Evolutionary conservation across 2,888 invertebrate species (phyloP), one percentile per base, ranked within the genome.

Genomic region (Parascotia fuliginaria): DNA sequence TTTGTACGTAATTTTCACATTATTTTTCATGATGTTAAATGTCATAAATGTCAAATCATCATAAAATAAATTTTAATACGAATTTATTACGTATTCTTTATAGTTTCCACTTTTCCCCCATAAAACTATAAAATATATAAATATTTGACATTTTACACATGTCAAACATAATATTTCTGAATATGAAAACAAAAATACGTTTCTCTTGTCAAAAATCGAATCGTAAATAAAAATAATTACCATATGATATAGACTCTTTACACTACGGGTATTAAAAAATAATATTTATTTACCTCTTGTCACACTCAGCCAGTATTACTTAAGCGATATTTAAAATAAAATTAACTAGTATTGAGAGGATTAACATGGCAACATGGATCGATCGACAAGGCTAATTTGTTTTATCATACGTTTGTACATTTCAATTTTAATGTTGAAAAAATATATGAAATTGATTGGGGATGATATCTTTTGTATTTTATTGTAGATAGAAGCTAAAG

Each of bases 261-360:
- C 33, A 50, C 33, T 41, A 12, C 2, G 37, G 11, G 24, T 37
- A 59, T 53, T 51, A 67, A 67, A 60, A n/a, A 46, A 33, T 28
- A n/a, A 29, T 41, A 28, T 54, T 62, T 65, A 65, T 62, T 29
- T 12, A 12, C 39, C 7, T 14, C 14, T 28, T 2, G 39, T 24
- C 42, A 47, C 44, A 49, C 36, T 51, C 55, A 44, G 28, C 41
- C 46, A 48, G 55, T 55, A 60, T 56, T 56, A 47, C 32, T 38
- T 12, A 38, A 43, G 37, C 31, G 13, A n/a, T 22, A 9, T 36
- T 53, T 49, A 32, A 22, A 39, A 9, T 28, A 32, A 27, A 50
- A 58, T 65, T 66, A 59, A 67, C 27, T 47, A 41, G 36, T 55
- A 56, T 65, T 58, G 46, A 38, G 64, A 70, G 40, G 49, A 50